Conservation (phyloP, 92 coral and sea anemone species). For the Pocillopora meandrina region DNA sequence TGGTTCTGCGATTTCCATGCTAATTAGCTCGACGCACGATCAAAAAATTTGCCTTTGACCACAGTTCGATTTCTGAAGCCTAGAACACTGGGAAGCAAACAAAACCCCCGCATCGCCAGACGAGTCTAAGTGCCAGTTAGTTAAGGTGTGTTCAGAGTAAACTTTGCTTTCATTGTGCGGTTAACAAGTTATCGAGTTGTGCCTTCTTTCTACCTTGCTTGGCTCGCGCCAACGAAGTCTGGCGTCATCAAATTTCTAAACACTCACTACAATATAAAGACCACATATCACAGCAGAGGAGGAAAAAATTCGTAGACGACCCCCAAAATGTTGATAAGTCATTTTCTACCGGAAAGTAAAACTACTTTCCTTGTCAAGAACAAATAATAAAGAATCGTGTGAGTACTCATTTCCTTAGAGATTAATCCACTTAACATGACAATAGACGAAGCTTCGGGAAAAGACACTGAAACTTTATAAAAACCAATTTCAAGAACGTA, state of each 20-base stretch:
- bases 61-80: conserved; percentile 3
- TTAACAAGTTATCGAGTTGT: conserved; percentile 11
- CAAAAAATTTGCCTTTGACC: background rate
- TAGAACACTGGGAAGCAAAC: conserved; percentile 5
- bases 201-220: background rate
- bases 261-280: conserved; percentile 17
- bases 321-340: background rate
- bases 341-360: background rate
- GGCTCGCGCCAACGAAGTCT: conserved; percentile 14
- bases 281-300: background rate
- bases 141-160: conserved; percentile 23
- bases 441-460: conserved; percentile 2
- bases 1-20: conserved; percentile 27
- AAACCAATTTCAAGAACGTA: background rate
- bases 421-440: conserved; percentile 34
- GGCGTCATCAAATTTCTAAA: conserved; percentile 22
- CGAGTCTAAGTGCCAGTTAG: conserved; percentile 6
- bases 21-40: conserved; percentile 11
- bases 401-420: conserved; percentile 14
- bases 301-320: background rate
- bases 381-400: conserved; percentile 1
- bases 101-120: conserved; percentile 41
- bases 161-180: conserved; percentile 12
- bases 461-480: background rate
- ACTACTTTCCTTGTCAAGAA: background rate